These are phyloP conservation scores for Ichneumoninae sp. DNA, from an alignment of 2,888 invertebrate genomes.

Conservation along the genomic window DNA sequence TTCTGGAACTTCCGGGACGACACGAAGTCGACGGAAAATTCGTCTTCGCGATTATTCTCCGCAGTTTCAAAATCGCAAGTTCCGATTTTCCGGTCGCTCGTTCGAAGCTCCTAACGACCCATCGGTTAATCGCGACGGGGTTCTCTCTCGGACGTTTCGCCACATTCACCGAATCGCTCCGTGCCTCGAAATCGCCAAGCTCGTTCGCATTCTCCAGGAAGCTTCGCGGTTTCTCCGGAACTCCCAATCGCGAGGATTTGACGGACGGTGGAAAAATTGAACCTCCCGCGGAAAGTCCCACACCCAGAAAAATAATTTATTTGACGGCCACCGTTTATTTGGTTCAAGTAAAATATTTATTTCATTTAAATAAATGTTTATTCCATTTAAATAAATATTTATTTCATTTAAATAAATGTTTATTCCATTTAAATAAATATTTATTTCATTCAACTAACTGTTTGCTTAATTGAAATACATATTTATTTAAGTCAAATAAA, in stretches of 20 bases:
- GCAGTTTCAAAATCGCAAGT: too few relatives aligned
- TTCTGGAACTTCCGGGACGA: not conserved
- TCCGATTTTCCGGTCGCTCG: too few relatives aligned
- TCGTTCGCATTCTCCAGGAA: not conserved
- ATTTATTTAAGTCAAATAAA: too few relatives aligned
- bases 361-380: too few relatives aligned
- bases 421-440: too few relatives aligned
- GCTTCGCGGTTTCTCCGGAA: not conserved
- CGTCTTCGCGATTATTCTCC: not conserved
- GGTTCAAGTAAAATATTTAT: too few relatives aligned
- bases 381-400: too few relatives aligned
- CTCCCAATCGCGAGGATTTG: not conserved
- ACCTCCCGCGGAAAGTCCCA: conserved; percentile 17
- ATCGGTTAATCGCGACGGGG: not conserved
- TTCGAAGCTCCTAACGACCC: not conserved
- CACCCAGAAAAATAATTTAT: too few relatives aligned
- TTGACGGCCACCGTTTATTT: too few relatives aligned
- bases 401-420: too few relatives aligned
- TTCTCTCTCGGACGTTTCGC: not conserved
- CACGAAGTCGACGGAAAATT: not conserved
- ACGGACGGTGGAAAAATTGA: not conserved
- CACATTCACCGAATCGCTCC: not conserved
- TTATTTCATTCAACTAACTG: too few relatives aligned
- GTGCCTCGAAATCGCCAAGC: not conserved
- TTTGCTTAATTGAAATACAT: too few relatives aligned